A percentile compares a stretch with the other conserved stretches of the same genome.
Conservation (phyloP, 2,888 invertebrate genomes). For the Deilephila porcellus region DNA sequence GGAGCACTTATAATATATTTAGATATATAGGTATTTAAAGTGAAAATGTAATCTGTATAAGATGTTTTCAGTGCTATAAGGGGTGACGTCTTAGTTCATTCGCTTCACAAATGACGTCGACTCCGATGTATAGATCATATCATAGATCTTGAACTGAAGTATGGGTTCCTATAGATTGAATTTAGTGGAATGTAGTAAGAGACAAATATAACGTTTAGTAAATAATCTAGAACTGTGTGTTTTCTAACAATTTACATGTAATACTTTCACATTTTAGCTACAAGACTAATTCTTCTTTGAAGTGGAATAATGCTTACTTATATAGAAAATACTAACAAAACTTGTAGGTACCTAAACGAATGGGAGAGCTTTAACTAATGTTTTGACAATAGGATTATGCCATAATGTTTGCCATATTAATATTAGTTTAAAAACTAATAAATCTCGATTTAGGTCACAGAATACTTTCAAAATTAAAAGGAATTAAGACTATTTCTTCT, state of each 20-base stretch:
- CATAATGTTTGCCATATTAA: constrained; percentile 72
- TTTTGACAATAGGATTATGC: constrained; percentile 68
- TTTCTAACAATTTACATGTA: constrained; percentile 13
- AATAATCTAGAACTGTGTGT: constrained; percentile 26
- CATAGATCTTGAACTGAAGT: constrained; percentile 78
- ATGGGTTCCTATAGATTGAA: constrained; percentile 79
- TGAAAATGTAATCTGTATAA: constrained; percentile 37
- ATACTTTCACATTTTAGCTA: constrained; percentile 41
- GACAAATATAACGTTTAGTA: constrained; percentile 55
- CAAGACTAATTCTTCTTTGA: constrained; percentile 38
- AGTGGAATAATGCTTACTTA: constrained; percentile 49
- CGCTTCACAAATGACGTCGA: constrained; percentile 13
- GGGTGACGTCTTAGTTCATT: constrained; percentile 31
- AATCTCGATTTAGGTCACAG: constrained; percentile 30
- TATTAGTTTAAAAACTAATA: constrained; percentile 54
- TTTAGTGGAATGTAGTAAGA: constrained; percentile 61
- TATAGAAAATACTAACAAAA: constrained; percentile 54
- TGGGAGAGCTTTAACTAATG: constrained; percentile 74
- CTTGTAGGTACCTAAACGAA: constrained; percentile 54
- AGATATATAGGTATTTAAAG: constrained; percentile 24
- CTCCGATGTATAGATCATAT: constrained; percentile 46
- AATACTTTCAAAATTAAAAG: neutral
- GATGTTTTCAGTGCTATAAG: constrained; percentile 34
- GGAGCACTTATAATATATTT: neutral
- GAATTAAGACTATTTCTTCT: neutral